phyloP scores from a whole-genome alignment of 2,113 vertebrate species.

The Xerus inauris region DNA sequence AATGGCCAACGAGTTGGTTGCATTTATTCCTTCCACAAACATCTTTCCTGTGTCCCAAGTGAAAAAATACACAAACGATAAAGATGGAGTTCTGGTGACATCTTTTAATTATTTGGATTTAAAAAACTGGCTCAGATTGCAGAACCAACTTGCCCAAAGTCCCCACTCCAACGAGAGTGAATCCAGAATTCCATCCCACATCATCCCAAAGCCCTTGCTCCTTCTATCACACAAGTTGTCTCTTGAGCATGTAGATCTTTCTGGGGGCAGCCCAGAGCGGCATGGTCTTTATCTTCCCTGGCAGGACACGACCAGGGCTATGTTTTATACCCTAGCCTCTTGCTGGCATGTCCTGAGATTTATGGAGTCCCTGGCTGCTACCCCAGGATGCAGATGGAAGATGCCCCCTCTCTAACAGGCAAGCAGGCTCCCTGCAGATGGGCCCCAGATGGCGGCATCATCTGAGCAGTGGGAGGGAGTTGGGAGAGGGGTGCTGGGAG shows the following conservation, averaged over 20 bases:
- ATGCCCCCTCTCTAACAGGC: not conserved
- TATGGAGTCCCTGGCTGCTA: not conserved
- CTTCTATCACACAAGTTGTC: not conserved
- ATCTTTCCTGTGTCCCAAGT: not conserved
- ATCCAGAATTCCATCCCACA: not conserved
- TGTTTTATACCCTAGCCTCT: not conserved
- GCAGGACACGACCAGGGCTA: not conserved
- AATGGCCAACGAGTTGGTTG: not conserved
- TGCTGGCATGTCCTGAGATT: not conserved
- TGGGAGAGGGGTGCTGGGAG: not conserved
- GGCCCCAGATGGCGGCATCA: conserved; percentile 62
- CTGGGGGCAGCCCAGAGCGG: not conserved
- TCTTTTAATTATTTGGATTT: not conserved
- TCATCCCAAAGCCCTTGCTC: not conserved
- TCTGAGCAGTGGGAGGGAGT: conserved; percentile 56
- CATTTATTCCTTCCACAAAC: not conserved
- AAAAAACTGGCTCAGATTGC: not conserved
- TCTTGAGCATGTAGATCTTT: not conserved
- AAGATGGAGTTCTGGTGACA: not conserved
- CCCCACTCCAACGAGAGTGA: not conserved
- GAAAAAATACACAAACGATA: not conserved
- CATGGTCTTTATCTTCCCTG: not conserved
- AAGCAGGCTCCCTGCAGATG: conserved; percentile 55
- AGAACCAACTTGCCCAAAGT: not conserved
- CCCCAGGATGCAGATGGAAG: conserved; percentile 40